Evolutionary conservation across 2,888 invertebrate species (phyloP).

Genomic region (Drosophila robusta): DNA sequence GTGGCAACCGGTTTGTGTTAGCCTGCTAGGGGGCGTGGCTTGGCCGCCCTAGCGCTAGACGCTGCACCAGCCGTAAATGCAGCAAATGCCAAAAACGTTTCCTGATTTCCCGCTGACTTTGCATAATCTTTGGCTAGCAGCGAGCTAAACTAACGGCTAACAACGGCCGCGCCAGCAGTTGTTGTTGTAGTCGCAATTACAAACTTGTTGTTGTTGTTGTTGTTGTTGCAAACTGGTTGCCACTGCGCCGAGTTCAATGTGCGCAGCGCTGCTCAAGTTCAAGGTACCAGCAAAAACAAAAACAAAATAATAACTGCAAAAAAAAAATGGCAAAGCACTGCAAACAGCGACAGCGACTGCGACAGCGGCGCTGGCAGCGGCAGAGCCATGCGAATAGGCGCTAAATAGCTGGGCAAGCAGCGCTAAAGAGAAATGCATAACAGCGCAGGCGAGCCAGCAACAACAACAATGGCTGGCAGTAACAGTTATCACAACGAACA

Average conservation of each 20-base stretch:
- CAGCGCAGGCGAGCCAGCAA: slow-evolving; percentile 24
- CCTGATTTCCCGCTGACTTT: slow-evolving; percentile 62
- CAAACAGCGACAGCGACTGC: slow-evolving; percentile 7
- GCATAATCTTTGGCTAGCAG: slow-evolving; percentile 64
- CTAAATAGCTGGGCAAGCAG: slow-evolving; percentile 53
- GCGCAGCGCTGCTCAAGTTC: slow-evolving; percentile 69
- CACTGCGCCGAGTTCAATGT: slow-evolving; percentile 62
- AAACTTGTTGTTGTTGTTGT: slow-evolving; percentile 61
- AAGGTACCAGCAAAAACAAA: slow-evolving; percentile 62
- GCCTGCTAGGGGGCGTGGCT: slow-evolving; percentile 19
- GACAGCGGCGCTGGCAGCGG: slow-evolving; percentile 10
- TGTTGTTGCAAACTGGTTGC: slow-evolving; percentile 72
- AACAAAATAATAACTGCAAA: slow-evolving; percentile 3
- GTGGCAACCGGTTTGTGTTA: slow-evolving; percentile 43
- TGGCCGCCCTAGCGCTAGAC: slow-evolving; percentile 31
- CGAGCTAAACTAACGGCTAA: slow-evolving; percentile 33
- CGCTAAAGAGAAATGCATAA: slow-evolving; percentile 76
- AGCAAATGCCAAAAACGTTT: slow-evolving; percentile 47
- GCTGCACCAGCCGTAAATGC: slow-evolving; percentile 5
- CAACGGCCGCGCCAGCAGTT: slow-evolving; percentile 20
- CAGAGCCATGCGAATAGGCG: slow-evolving; percentile 50
- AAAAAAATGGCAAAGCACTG: slow-evolving; percentile 15
- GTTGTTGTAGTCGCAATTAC: slow-evolving; percentile 60
- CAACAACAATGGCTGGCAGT: slow-evolving; percentile 2
- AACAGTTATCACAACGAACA: slow-evolving; percentile 21